Evolutionary conservation across 2,888 invertebrate species (phyloP).

Genomic region (Sthenelais limicola): DNA sequence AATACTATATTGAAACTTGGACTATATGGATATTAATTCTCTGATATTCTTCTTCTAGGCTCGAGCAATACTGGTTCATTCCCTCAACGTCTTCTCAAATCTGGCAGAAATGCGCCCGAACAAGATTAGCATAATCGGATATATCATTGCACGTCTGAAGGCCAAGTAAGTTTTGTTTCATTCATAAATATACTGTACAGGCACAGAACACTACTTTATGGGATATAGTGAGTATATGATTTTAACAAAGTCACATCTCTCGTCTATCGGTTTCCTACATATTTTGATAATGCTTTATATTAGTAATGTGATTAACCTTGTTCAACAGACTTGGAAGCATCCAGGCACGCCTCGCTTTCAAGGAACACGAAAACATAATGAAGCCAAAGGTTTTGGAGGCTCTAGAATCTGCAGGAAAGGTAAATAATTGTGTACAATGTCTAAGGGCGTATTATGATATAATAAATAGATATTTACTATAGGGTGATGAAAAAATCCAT

Average conservation of each 20-base stretch:
- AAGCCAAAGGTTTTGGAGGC: conserved; percentile 59
- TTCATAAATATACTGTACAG: neutral
- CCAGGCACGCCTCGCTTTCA: conserved; percentile 56
- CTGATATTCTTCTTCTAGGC: conserved; percentile 55
- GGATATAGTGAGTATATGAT: too few species aligned
- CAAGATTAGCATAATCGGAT: conserved; percentile 58
- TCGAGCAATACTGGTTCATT: conserved; percentile 59
- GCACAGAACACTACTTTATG: too few species aligned
- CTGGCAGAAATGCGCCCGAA: conserved; percentile 62
- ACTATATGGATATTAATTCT: too few species aligned
- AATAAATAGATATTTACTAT: too few species aligned
- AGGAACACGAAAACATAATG: conserved; percentile 57
- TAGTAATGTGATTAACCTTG: too few species aligned
- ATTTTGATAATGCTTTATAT: too few species aligned
- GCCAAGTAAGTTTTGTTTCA: conserved; percentile 50
- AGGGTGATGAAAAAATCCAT: too few species aligned
- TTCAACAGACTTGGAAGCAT: conserved; percentile 61
- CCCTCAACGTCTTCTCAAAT: conserved; percentile 62
- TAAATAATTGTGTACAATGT: conserved; percentile 42
- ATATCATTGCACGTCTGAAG: conserved; percentile 62
- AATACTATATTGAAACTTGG: too few species aligned
- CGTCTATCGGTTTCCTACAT: too few species aligned
- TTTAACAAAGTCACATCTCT: too few species aligned
- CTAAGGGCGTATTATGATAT: too few species aligned
- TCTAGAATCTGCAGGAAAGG: conserved; percentile 62